A percentile compares a stretch with the other conserved stretches of the same genome.
Conservation (phyloP, 2,888 invertebrate species). For the Phymatocera aterrima region DNA sequence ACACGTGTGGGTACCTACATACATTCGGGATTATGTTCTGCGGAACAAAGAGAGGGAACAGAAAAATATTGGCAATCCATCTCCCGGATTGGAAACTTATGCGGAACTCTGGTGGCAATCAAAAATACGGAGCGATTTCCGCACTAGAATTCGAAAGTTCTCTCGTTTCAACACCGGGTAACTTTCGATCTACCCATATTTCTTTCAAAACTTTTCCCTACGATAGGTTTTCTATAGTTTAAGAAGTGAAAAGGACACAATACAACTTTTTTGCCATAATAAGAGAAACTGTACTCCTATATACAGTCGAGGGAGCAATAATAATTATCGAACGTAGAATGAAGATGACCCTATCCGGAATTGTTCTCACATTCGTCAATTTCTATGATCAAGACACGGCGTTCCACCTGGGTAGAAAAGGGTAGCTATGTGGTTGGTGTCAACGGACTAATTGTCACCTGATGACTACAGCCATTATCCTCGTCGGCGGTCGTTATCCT, state of each 20-base stretch:
- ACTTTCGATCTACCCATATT: constrained; percentile 15
- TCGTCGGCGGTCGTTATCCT: constrained; percentile 45
- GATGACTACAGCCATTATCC: constrained; percentile 43
- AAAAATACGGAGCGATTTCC: constrained; percentile 39
- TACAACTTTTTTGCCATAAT: background rate
- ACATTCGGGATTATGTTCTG: background rate
- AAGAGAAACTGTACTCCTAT: background rate
- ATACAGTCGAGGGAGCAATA: background rate
- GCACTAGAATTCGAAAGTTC: constrained; percentile 14
- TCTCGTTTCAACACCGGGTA: constrained; percentile 1
- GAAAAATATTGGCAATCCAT: constrained; percentile 40
- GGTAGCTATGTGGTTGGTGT: constrained; percentile 29
- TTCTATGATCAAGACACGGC: constrained; percentile 17
- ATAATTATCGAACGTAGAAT: constrained; percentile 3
- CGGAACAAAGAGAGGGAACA: constrained; percentile 28
- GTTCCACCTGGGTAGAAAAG: background rate
- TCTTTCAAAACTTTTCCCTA: constrained; percentile 23
- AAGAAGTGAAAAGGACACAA: background rate
- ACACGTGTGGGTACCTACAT: constrained; percentile 1
- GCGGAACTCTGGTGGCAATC: constrained; percentile 35
- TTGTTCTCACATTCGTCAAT: background rate
- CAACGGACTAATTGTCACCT: constrained; percentile 43
- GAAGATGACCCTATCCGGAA: background rate
- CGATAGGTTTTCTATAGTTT: constrained; percentile 26
- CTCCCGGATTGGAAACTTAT: constrained; percentile 22